Conservation (phyloP, 2,888 invertebrate genomes). For the Rhagium mordax region DNA sequence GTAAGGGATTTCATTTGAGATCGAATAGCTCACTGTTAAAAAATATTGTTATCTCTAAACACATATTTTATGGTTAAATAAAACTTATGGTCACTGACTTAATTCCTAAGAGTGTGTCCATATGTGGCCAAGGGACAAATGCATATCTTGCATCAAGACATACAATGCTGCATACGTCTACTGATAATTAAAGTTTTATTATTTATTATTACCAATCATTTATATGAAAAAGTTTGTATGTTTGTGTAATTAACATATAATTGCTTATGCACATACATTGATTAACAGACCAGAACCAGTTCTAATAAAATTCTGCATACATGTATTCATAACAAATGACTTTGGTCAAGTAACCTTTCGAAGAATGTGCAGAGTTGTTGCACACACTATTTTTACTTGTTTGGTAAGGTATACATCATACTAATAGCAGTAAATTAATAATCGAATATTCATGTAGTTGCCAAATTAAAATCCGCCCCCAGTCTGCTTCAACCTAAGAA, state of each 20-base stretch:
- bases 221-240: background rate
- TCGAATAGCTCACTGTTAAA: no score
- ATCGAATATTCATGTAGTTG: constrained; percentile 66
- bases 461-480: constrained; percentile 67
- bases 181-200: background rate
- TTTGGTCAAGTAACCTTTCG: constrained; percentile 19
- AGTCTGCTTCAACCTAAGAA: constrained; percentile 46
- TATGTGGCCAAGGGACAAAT: no score
- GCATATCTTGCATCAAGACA: no score
- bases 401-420: constrained; percentile 55
- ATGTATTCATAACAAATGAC: constrained; percentile 8
- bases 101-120: no score
- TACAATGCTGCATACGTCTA: no score
- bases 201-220: background rate
- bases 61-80: no score
- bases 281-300: background rate
- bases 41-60: no score
- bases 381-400: constrained; percentile 17
- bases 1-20: no score
- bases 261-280: constrained; percentile 13
- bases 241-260: background rate
- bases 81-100: no score
- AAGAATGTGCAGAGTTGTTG: constrained; percentile 24
- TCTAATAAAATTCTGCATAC: constrained; percentile 4
- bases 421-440: constrained; percentile 64